Evolutionary conservation across 2,113 vertebrate species (phyloP).

Genomic region (Euleptes europaea): DNA sequence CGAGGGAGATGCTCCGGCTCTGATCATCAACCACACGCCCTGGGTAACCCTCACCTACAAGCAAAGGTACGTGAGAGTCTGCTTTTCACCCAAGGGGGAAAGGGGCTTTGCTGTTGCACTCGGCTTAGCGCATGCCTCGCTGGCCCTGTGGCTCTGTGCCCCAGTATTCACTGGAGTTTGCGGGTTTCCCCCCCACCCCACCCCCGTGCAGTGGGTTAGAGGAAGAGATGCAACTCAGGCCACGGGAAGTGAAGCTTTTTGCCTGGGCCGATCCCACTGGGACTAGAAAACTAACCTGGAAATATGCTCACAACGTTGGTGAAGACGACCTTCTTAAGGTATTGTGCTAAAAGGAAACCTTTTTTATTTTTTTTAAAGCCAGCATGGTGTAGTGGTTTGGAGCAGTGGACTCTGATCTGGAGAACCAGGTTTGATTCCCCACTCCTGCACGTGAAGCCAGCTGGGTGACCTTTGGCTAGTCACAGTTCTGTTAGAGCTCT

Average conservation of each 20-base stretch:
- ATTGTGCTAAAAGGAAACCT: background rate
- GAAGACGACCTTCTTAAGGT: slow-evolving; percentile 92
- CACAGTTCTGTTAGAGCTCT: no score
- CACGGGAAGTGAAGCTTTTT: slow-evolving; percentile 83
- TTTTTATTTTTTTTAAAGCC: no score
- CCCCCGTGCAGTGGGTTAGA: slow-evolving; percentile 73
- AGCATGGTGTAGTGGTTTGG: no score
- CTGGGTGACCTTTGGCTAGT: no score
- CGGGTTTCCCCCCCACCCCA: background rate
- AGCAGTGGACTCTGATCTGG: no score
- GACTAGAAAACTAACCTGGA: slow-evolving; percentile 82
- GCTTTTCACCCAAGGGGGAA: background rate
- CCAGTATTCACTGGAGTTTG: background rate
- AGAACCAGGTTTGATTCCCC: no score
- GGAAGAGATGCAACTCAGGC: slow-evolving; percentile 74
- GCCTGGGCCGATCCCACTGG: slow-evolving; percentile 90
- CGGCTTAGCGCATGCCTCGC: no score
- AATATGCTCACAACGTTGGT: slow-evolving; percentile 76
- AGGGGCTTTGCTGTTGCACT: background rate
- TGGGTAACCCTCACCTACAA: slow-evolving; percentile 78
- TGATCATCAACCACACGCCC: slow-evolving; percentile 91
- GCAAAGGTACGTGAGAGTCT: slow-evolving; percentile 73
- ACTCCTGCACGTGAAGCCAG: no score
- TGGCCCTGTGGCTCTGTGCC: background rate
- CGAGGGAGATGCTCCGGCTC: slow-evolving; percentile 89